Evolutionary conservation across 2,797 vertebrate species (phyloP).

Genomic region (Neosilurus hyrtlii): DNA sequence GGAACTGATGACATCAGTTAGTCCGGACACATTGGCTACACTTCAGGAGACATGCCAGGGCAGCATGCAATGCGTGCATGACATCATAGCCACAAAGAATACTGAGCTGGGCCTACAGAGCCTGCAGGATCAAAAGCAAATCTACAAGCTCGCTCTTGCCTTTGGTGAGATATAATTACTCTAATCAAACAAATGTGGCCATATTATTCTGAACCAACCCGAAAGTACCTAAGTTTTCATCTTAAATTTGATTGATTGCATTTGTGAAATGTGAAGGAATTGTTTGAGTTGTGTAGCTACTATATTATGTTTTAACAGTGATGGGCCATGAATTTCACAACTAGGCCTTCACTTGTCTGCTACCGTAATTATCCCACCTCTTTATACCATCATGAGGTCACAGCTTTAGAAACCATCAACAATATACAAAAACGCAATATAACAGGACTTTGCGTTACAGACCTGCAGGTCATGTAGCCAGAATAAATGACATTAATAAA

Average conservation of each 20-base stretch:
- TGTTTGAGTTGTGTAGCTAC: not conserved
- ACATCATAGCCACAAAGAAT: slow-evolving; percentile 67
- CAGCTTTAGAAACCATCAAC: too few species aligned
- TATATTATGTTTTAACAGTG: too few species aligned
- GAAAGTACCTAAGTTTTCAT: not conserved
- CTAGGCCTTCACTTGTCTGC: too few species aligned
- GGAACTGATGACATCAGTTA: slow-evolving; percentile 60
- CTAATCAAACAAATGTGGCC: not conserved
- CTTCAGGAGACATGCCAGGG: slow-evolving; percentile 64
- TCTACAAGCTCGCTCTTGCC: slow-evolving; percentile 58
- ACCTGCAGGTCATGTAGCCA: too few species aligned
- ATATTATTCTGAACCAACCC: not conserved
- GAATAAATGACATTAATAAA: too few species aligned
- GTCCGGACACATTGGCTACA: slow-evolving; percentile 57
- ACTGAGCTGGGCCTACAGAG: slow-evolving; percentile 64
- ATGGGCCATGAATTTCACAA: too few species aligned
- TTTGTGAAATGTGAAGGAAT: not conserved
- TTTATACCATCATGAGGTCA: too few species aligned
- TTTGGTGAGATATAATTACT: slow-evolving; percentile 63
- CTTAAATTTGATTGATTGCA: not conserved
- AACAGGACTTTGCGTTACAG: too few species aligned
- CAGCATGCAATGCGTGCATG: slow-evolving; percentile 71
- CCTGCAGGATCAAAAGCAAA: slow-evolving; percentile 61
- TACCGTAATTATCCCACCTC: too few species aligned
- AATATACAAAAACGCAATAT: too few species aligned